Conservation (phyloP, 2,113 vertebrate genomes). For the Pterocles burchelli region DNA sequence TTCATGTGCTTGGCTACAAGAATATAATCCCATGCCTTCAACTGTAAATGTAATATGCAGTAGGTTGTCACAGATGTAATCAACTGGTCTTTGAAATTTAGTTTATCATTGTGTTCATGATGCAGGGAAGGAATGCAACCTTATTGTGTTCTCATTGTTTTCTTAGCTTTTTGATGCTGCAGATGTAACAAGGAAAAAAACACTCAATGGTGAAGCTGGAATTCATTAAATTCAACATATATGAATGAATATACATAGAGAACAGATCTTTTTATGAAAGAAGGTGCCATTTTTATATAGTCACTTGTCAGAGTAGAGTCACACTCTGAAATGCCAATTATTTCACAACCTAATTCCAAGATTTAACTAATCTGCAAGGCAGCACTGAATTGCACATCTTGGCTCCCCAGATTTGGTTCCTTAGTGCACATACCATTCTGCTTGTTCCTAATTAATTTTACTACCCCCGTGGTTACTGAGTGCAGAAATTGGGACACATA, state of each 20-base stretch:
- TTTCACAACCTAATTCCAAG: slow-evolving; percentile 48
- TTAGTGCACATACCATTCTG: slow-evolving; percentile 22
- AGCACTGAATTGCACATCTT: slow-evolving; percentile 35
- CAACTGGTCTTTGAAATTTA: not conserved
- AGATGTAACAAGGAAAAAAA: not conserved
- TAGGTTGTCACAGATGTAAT: not conserved
- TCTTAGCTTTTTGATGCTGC: not conserved
- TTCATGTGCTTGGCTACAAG: not conserved
- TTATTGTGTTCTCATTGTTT: not conserved
- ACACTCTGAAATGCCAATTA: slow-evolving; percentile 15
- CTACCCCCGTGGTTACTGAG: slow-evolving; percentile 40
- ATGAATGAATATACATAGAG: not conserved
- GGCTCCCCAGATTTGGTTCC: slow-evolving; percentile 13
- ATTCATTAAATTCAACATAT: not conserved
- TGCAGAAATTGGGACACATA: not conserved
- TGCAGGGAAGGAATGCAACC: not conserved
- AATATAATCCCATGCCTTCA: not conserved
- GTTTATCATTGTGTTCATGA: not conserved
- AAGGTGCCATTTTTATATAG: slow-evolving; percentile 24
- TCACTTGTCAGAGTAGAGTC: slow-evolving; percentile 10
- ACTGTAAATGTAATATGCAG: not conserved
- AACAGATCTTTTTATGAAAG: not conserved
- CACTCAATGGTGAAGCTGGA: not conserved
- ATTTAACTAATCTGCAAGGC: slow-evolving; percentile 13
- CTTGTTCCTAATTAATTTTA: slow-evolving; percentile 59